Conservation (phyloP, 2,888 invertebrate genomes). For the Deilephila porcellus region DNA sequence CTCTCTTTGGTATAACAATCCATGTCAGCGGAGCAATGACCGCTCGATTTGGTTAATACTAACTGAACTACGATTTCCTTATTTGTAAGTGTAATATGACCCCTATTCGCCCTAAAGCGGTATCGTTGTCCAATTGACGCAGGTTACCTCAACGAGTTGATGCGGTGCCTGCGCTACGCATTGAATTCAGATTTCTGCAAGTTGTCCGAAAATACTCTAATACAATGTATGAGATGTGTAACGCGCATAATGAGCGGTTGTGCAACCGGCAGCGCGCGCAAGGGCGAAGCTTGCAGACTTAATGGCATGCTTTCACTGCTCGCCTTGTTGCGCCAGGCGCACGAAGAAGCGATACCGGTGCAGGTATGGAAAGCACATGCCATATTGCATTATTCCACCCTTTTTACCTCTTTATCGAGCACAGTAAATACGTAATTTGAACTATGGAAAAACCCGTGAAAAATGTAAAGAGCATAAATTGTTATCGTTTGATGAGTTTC, state of each 20-base stretch:
- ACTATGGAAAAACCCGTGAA: too few species aligned
- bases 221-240: conserved; percentile 56
- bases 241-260: conserved; percentile 59
- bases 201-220: conserved; percentile 66
- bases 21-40: not conserved
- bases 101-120: not conserved
- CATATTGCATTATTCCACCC: too few species aligned
- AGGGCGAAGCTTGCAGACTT: conserved; percentile 71
- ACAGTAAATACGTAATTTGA: too few species aligned
- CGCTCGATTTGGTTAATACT: conserved; percentile 2
- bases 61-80: conserved; percentile 7
- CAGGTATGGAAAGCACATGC: conserved; percentile 56
- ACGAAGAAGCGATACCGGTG: conserved; percentile 61
- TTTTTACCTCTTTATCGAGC: too few species aligned
- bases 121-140: conserved; percentile 25
- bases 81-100: not conserved
- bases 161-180: conserved; percentile 70
- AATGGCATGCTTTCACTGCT: conserved; percentile 66
- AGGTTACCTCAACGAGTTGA: conserved; percentile 75
- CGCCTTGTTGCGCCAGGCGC: conserved; percentile 61
- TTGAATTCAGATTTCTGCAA: conserved; percentile 65
- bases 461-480: too few species aligned
- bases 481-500: too few species aligned
- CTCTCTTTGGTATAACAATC: not conserved
- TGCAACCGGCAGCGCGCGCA: conserved; percentile 67